Percentiles rank a stretch among this genome's conserved stretches.
Conservation (phyloP, 2,113 vertebrate genomes). For the Scolopax mira region DNA sequence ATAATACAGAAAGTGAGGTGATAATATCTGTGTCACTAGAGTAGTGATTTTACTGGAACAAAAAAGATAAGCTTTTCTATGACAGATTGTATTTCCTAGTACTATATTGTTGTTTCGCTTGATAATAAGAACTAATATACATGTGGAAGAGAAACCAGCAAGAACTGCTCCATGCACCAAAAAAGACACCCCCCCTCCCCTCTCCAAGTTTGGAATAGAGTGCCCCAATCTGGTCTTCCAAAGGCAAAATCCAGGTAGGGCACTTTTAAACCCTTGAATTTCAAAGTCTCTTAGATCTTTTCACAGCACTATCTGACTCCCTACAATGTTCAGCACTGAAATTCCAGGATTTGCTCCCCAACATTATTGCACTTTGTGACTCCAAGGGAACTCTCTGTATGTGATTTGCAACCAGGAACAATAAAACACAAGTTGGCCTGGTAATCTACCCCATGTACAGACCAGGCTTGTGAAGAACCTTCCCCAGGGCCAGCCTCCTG, state of each 20-base stretch:
- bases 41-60: neutral
- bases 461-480: neutral
- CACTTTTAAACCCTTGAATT: neutral
- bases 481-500: rapidly evolving
- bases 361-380: neutral
- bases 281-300: neutral
- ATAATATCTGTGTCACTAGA: neutral
- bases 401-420: neutral
- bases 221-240: neutral
- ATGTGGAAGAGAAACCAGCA: neutral
- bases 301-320: neutral
- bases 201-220: neutral
- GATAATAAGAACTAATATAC: neutral
- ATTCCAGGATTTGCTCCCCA: neutral
- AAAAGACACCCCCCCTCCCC: neutral
- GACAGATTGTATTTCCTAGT: neutral
- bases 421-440: neutral
- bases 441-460: rapidly evolving
- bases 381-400: neutral
- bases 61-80: neutral
- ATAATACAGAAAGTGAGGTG: neutral
- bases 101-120: neutral
- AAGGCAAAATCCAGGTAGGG: neutral
- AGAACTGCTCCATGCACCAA: neutral
- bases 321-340: rapidly evolving